A percentile compares a stretch with the other conserved stretches of the same genome.
Evolutionary conservation across 2,888 invertebrate genomes (phyloP).

Genomic region (Cerastis rubricosa): DNA sequence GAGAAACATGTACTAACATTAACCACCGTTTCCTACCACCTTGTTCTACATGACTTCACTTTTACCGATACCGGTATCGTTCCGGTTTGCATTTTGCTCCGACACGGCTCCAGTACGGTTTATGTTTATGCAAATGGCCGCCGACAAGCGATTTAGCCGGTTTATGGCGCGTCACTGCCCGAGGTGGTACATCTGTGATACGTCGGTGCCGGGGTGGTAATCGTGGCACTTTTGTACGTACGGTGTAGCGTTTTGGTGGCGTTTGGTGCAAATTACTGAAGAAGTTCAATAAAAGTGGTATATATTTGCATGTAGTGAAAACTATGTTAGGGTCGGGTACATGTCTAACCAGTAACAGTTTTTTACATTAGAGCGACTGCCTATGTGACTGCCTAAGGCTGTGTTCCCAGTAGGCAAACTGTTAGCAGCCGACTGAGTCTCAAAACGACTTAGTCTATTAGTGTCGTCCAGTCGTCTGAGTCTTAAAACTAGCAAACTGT

Average conservation of each 20-base stretch:
- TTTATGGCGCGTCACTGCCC: conserved; percentile 79
- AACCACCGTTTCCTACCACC: background rate
- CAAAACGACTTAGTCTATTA: too few species aligned
- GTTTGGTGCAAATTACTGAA: background rate
- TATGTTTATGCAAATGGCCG: conserved; percentile 81
- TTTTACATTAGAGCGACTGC: background rate
- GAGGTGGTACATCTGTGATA: conserved; percentile 71
- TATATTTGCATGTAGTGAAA: background rate
- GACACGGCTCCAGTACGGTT: conserved; percentile 61
- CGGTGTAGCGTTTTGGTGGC: background rate
- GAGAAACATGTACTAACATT: conserved; percentile 4
- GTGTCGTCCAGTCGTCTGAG: too few species aligned
- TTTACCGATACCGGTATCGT: conserved; percentile 69
- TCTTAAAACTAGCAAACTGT: too few species aligned
- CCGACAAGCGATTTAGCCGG: conserved; percentile 80
- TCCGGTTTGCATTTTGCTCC: conserved; percentile 64
- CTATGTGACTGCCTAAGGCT: background rate
- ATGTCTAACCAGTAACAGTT: background rate
- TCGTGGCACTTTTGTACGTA: background rate
- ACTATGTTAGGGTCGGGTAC: background rate
- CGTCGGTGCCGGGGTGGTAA: conserved; percentile 29
- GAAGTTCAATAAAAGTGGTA: background rate
- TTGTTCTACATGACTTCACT: conserved; percentile 42
- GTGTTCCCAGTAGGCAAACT: too few species aligned
- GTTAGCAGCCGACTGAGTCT: too few species aligned